Base-by-base conservation (phyloP, 2,888 invertebrate species). In the Sphecodes monilicornis region DNA sequence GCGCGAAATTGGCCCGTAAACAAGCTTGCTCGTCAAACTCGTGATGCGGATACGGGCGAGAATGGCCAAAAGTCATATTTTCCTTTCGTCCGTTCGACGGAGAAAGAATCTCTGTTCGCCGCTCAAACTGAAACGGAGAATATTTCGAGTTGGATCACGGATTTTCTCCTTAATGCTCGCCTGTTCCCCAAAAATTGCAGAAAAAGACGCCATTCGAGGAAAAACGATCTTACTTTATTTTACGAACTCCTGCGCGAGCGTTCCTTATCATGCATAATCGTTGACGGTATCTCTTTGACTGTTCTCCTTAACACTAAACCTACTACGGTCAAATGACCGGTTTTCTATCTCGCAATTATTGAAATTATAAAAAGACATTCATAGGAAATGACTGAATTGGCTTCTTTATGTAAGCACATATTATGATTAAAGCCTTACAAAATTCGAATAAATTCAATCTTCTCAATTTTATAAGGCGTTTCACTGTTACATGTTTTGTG, bases 11-110 rank as follows among this genome's bases (percentile, higher is more conserved):
- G 89, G 78, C 84, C 87, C 89, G 88, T 88, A 90, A 88, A 89
- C 88, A 88, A 89, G 89, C 82, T 82, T 29, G 82, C 88, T 88
- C 89, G 87, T 89, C 88, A 90, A 89, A 89, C 89, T 89, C 85
- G 78, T 87, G 88, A 88, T 89, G 90, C 78, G 87, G 85, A 87
- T 87, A 87, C 84, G 76, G 46, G 71, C 50, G 84, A 76, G 79
- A 89, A 89, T 84, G 83, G 82, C 81, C 85, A 78, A 78, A 82
- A 88, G 86, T 88, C 84, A 87, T 90, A 89, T 89, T 88, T 79
- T 86, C 76, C 74, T 75, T 87, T 85, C 70, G 66, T 78, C 80
- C 87, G 76, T 76, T 82, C 69, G 68, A 22, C 64, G 73, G 68
- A 64, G 73, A 77, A 79, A 66, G 76, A 88, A 85, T 70, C 85